Percentiles rank a stretch among this genome's conserved stretches.
These are phyloP conservation scores for Ovis canadensis DNA, from an alignment of 2,113 vertebrate species.

Conservation along the genomic window DNA sequence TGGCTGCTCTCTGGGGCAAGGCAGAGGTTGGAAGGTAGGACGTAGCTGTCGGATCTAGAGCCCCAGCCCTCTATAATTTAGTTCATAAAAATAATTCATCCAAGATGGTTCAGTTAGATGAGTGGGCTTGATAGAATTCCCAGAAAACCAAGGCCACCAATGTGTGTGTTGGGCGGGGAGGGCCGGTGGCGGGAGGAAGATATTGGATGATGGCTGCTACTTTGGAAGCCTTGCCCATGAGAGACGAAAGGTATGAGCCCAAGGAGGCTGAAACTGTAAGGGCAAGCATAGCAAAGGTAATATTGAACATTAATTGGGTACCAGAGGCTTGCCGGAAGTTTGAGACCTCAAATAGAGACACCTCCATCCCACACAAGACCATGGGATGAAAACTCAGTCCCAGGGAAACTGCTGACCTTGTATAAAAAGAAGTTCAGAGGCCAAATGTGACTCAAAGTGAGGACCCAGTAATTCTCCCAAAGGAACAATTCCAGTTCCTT, in stretches of 20 bases:
- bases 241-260: not conserved
- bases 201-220: not conserved
- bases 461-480: not conserved
- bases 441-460: not conserved
- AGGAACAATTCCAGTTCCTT: not conserved
- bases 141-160: not conserved
- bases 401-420: not conserved
- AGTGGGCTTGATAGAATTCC: no score
- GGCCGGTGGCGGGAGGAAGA: fast-evolving
- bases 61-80: not conserved
- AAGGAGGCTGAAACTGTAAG: not conserved
- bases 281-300: not conserved
- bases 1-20: not conserved
- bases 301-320: not conserved
- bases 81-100: not conserved
- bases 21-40: not conserved
- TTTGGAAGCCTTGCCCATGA: not conserved
- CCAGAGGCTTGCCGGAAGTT: not conserved
- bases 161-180: fast-evolving
- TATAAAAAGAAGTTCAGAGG: not conserved
- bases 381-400: not conserved
- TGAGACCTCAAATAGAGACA: not conserved
- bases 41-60: not conserved
- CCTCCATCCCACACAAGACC: not conserved
- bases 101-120: not conserved